Percentiles rank a stretch among this genome's conserved stretches.
phyloP scores from a whole-genome alignment of 2,888 invertebrate genomes.

The Lingula anatina region DNA sequence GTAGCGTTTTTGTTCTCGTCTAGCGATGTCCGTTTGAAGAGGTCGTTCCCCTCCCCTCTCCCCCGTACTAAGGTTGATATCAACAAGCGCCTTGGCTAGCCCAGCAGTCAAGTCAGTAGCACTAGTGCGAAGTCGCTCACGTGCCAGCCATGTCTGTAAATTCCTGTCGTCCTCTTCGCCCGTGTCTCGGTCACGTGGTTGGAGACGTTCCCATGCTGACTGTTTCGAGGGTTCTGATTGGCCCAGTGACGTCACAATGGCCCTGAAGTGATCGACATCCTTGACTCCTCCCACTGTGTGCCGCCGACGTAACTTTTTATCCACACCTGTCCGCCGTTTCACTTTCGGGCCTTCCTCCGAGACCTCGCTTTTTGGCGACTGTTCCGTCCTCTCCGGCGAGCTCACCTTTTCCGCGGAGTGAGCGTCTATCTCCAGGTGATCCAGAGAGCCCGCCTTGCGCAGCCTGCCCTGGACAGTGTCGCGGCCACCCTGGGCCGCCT shows the following conservation, averaged over 20 bases:
- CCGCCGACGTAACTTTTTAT: constrained; percentile 59
- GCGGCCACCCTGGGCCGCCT: background rate
- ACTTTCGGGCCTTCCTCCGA: background rate
- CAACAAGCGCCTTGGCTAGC: no score
- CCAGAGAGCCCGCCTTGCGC: no score
- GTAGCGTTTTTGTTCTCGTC: no score
- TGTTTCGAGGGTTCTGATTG: constrained; percentile 10
- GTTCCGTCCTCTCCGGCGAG: constrained; percentile 1
- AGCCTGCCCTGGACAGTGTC: constrained; percentile 6
- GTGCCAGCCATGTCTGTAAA: constrained; percentile 50
- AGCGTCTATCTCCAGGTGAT: no score
- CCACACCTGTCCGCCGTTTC: constrained; percentile 1
- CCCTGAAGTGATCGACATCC: constrained; percentile 66
- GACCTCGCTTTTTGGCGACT: background rate
- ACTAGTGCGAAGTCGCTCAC: constrained; percentile 56
- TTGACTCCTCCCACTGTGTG: constrained; percentile 93
- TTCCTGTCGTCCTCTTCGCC: constrained; percentile 20
- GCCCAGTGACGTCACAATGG: constrained; percentile 12
- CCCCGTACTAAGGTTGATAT: no score
- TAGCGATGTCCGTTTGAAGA: no score
- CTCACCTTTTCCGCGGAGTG: no score
- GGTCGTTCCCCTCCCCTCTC: no score
- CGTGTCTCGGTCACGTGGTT: constrained; percentile 28
- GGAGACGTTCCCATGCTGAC: constrained; percentile 49
- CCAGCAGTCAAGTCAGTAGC: constrained; percentile 27